Evolutionary conservation across 2,113 vertebrate species (phyloP).

Genomic region (Tylochromis polylepis): DNA sequence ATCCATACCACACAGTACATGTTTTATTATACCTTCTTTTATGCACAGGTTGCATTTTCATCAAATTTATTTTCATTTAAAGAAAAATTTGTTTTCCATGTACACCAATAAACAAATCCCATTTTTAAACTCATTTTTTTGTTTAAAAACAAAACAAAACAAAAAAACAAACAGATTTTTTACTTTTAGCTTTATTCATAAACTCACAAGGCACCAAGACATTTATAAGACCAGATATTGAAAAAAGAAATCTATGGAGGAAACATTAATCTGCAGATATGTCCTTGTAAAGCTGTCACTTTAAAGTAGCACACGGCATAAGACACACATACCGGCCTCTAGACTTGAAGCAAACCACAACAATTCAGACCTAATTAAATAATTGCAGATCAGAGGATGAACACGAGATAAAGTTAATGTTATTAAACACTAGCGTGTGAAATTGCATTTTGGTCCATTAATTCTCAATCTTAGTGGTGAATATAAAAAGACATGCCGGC

Average conservation of each 20-base stretch:
- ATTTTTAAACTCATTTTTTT: background rate
- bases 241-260: background rate
- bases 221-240: background rate
- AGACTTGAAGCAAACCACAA: background rate
- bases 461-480: background rate
- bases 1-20: background rate
- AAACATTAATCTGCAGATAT: background rate
- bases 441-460: background rate
- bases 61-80: background rate
- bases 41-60: background rate
- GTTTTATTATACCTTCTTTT: background rate
- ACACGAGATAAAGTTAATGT: background rate
- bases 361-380: background rate
- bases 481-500: background rate
- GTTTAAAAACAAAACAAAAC: too few relatives aligned
- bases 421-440: background rate
- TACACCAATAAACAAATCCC: background rate
- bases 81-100: too few relatives aligned
- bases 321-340: background rate
- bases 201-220: background rate
- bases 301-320: background rate
- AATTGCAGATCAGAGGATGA: background rate
- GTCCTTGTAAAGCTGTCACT: background rate
- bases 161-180: too few relatives aligned
- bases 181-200: background rate